Base-by-base conservation (phyloP, 2,797 vertebrate species). In the Protonibea diacanthus region DNA sequence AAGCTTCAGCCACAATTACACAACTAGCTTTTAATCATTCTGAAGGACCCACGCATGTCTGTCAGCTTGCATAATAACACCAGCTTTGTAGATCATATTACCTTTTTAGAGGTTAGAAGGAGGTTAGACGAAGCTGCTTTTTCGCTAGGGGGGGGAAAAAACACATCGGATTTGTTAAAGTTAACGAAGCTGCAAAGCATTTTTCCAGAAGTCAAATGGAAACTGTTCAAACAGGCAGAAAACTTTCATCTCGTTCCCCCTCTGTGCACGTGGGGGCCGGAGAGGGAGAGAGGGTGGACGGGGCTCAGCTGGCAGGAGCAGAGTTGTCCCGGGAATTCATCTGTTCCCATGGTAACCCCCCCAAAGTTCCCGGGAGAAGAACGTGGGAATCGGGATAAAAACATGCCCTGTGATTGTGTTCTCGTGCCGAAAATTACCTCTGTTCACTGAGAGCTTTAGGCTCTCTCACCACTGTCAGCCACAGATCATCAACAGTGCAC, bases 341-440 rank as follows among this genome's bases (percentile, higher is more conserved):
- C 90, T 71, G 94, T 94, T 92, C 87, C 94, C 93, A 94, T 94
- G 93, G 91, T 55, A 92, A 94, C 94, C 48, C 65, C 29, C 27
- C 33, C 27, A 83, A 80, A 83, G 82, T 91, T 91, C 93, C 88
- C 86, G 70, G 82, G 87, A 93, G 88, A 89, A 84, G 88, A 86
- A 91, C 91, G 92, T 91, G 91, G 90, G 92, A 94, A 94, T 85
- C 44, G 76, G 85, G 72, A 82, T 85, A 14, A 85, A 92, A 91
- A 90, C 89, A 88, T 78, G 78, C 58, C 70, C 57, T 56, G 45
- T 57, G 86, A 80, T 55, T 75, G 68, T 88, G 85, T 78, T 86
- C 70, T 78, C 69, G 71, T 92, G 86, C 79, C 38, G 87, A 83
- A 83, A 80, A 82, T 79, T 15, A 80, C 74, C 71, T 61, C 78